A percentile compares a stretch with the other conserved stretches of the same genome.
phyloP scores from a whole-genome alignment of 1,140 invertebrate species.

The Drosophila nigrodunni region DNA sequence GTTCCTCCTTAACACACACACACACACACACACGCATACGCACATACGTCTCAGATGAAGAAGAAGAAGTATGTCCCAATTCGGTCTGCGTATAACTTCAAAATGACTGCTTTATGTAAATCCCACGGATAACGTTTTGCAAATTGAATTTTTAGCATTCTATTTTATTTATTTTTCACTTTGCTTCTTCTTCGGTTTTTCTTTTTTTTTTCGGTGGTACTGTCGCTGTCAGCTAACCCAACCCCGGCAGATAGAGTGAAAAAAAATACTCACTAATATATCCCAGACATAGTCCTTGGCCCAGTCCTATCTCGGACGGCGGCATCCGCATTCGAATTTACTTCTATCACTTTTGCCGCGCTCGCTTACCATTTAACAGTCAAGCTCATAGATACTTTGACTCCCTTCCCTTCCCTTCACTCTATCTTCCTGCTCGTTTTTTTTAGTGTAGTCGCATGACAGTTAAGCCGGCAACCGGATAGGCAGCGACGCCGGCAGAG shows the following conservation, averaged over 20 bases:
- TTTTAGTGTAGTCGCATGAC: constrained; percentile 72
- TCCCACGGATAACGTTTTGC: constrained; percentile 84
- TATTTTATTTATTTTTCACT: constrained; percentile 83
- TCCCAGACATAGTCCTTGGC: constrained; percentile 42
- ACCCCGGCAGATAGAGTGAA: neutral
- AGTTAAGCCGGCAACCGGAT: constrained; percentile 75
- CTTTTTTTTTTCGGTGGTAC: constrained; percentile 14
- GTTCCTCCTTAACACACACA: constrained; percentile 19
- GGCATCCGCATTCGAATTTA: constrained; percentile 60
- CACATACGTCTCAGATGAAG: constrained; percentile 24
- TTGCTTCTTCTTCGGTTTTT: constrained; percentile 54
- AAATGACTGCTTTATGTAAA: constrained; percentile 84
- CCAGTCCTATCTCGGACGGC: constrained; percentile 52
- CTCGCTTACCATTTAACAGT: constrained; percentile 50
- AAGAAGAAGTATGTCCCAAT: constrained; percentile 51
- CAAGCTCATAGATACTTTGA: constrained; percentile 69
- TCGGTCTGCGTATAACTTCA: constrained; percentile 81
- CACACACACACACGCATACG: constrained; percentile 21
- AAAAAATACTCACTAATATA: constrained; percentile 28
- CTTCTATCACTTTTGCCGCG: constrained; percentile 35
- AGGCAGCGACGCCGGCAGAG: constrained; percentile 40
- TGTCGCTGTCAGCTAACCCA: constrained; percentile 58
- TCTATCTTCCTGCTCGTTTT: neutral
- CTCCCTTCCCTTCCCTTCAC: constrained; percentile 17
- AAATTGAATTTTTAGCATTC: constrained; percentile 84